Evolutionary conservation across 2,113 vertebrate genomes (phyloP).

Genomic region (Seriola quinqueradiata): DNA sequence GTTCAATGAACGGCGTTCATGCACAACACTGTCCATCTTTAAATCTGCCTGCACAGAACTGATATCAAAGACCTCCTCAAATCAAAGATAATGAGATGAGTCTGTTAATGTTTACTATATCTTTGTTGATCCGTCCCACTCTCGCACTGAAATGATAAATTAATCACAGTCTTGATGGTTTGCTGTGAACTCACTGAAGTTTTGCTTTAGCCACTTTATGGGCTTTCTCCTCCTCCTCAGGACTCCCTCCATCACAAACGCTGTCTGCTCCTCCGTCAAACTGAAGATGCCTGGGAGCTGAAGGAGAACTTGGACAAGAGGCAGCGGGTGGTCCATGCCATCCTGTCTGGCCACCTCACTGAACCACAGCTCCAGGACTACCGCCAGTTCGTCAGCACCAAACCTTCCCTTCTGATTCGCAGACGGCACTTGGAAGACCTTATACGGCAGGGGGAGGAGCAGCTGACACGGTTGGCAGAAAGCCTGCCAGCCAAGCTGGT

Average conservation of each 20-base stretch:
- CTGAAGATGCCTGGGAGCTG: conserved; percentile 93
- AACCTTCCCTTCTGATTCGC: conserved; percentile 92
- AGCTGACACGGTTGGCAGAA: conserved; percentile 89
- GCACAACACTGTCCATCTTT: no score
- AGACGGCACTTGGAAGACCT: conserved; percentile 94
- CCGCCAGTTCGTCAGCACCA: conserved; percentile 90
- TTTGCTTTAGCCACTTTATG: no score
- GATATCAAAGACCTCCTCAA: not conserved
- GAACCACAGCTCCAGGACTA: conserved; percentile 90
- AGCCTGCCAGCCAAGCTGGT: conserved; percentile 82
- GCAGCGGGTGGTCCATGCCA: conserved; percentile 88
- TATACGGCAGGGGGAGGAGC: conserved; percentile 91
- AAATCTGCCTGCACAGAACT: not conserved
- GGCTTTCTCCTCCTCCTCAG: conserved; percentile 74
- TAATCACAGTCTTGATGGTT: no score
- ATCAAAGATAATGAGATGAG: no score
- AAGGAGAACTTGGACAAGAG: conserved; percentile 97
- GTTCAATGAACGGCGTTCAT: no score
- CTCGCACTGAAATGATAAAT: no score
- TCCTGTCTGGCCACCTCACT: conserved; percentile 89
- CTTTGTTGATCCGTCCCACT: not conserved
- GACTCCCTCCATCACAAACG: conserved; percentile 90
- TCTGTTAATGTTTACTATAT: not conserved
- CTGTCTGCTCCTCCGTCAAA: conserved; percentile 91
- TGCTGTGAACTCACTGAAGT: no score